Conservation (phyloP, 2,888 invertebrate genomes). For the Sminthurinus aureus region DNA sequence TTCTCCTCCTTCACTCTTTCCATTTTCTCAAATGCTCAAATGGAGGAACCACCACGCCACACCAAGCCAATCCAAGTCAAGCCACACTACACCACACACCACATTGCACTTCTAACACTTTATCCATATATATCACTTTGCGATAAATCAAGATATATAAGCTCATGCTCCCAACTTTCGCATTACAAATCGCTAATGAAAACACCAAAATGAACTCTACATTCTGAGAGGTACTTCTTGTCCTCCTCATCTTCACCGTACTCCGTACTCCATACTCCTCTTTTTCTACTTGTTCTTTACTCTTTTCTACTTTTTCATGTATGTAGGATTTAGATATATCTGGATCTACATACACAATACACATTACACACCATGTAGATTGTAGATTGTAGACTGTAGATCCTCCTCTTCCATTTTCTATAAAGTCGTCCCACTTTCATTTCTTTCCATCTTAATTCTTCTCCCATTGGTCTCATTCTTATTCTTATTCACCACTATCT, state of each 20-base stretch:
- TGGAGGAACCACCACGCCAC: not conserved
- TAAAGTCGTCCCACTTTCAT: conserved; percentile 9
- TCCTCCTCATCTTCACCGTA: not conserved
- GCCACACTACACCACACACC: no score
- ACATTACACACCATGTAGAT: no score
- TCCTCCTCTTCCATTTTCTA: conserved; percentile 23
- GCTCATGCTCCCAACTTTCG: conserved; percentile 44
- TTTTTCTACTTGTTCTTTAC: conserved; percentile 16
- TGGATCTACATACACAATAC: conserved; percentile 1
- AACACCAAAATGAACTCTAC: conserved; percentile 56
- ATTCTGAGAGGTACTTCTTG: conserved; percentile 42
- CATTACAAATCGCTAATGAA: conserved; percentile 57
- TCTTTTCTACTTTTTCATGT: conserved; percentile 16
- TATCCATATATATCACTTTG: conserved; percentile 52
- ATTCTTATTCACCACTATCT: not conserved
- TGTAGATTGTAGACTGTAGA: no score
- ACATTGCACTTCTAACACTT: conserved; percentile 22
- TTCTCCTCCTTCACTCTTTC: conserved; percentile 29
- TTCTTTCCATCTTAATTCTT: conserved; percentile 11
- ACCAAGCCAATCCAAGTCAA: no score
- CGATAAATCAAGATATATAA: conserved; percentile 55
- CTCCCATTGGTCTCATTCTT: not conserved
- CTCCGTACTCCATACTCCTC: no score
- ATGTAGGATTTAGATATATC: no score
- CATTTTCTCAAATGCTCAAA: no score